A percentile compares a stretch with the other conserved stretches of the same genome.
These are phyloP conservation scores for Triplophysa yarkandensis DNA, from an alignment of 2,797 vertebrate genomes.

Conservation along the genomic window DNA sequence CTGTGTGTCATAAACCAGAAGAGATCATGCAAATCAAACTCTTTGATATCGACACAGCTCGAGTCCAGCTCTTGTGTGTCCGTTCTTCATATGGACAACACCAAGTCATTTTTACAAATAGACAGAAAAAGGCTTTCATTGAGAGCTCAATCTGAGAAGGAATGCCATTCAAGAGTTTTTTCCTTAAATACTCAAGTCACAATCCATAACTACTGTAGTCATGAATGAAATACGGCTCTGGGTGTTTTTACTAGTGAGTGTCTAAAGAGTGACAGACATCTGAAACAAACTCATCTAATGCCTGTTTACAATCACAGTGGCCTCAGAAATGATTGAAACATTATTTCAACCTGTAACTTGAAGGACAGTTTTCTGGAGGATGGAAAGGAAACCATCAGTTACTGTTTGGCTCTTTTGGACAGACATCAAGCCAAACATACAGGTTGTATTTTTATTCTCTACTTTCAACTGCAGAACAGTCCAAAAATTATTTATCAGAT, in stretches of 20 bases:
- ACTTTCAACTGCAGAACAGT: too few relatives aligned
- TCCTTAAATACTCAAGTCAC: not conserved
- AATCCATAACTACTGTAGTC: not conserved
- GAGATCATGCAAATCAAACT: slow-evolving; percentile 20
- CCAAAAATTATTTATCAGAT: not conserved
- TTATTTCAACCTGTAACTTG: not conserved
- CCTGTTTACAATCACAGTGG: not conserved
- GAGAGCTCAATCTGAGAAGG: not conserved
- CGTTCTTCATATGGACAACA: not conserved
- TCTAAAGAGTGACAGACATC: slow-evolving; percentile 1
- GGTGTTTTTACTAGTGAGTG: slow-evolving; percentile 6
- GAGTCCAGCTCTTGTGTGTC: not conserved
- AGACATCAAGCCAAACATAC: too few relatives aligned
- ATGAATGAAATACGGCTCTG: slow-evolving; percentile 17
- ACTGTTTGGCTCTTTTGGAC: not conserved
- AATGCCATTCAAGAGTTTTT: slow-evolving; percentile 25
- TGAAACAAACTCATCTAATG: not conserved
- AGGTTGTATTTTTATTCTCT: not conserved
- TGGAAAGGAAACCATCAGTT: not conserved
- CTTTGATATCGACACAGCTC: slow-evolving; percentile 52
- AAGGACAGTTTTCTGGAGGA: not conserved
- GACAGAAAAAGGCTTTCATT: slow-evolving; percentile 14
- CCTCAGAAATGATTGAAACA: not conserved
- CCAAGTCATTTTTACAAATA: not conserved
- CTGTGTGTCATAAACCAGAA: slow-evolving; percentile 33